phyloP scores from a whole-genome alignment of 2,113 vertebrate genomes.

The sheep (Ovis aries) region DNA sequence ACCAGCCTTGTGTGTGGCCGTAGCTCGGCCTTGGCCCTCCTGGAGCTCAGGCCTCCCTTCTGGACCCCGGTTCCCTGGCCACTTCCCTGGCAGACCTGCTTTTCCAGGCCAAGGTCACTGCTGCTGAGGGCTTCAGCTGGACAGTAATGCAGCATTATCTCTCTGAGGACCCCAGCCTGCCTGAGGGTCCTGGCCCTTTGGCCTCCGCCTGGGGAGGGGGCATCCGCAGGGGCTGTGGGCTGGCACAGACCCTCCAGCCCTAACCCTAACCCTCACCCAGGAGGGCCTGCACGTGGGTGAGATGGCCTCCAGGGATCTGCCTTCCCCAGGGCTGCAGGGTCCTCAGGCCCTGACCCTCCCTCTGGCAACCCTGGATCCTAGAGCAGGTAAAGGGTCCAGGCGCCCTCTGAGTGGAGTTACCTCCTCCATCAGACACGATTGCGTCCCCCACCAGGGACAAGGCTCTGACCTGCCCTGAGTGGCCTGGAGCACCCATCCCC shows the following conservation, averaged over 20 bases:
- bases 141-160: not conserved
- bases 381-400: not conserved
- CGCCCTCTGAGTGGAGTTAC: not conserved
- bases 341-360: not conserved
- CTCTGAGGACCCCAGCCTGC: not conserved
- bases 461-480: not conserved
- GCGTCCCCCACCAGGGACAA: rapidly evolving
- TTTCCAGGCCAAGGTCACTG: not conserved
- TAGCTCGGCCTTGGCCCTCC: not conserved
- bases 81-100: not conserved
- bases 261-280: not conserved
- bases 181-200: not conserved
- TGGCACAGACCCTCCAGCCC: not conserved
- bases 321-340: not conserved
- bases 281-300: too few species aligned
- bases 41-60: too few species aligned
- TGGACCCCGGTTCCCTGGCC: rapidly evolving
- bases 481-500: not conserved
- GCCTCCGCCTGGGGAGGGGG: not conserved
- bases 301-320: not conserved
- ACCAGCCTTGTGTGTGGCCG: rapidly evolving
- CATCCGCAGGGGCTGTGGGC: too few species aligned
- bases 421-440: rapidly evolving
- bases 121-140: not conserved
- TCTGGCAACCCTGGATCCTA: not conserved